A percentile compares a stretch with the other conserved stretches of the same genome.
phyloP scores from a whole-genome alignment of 2,113 vertebrate genomes.

The Notarius quadriscutis region DNA sequence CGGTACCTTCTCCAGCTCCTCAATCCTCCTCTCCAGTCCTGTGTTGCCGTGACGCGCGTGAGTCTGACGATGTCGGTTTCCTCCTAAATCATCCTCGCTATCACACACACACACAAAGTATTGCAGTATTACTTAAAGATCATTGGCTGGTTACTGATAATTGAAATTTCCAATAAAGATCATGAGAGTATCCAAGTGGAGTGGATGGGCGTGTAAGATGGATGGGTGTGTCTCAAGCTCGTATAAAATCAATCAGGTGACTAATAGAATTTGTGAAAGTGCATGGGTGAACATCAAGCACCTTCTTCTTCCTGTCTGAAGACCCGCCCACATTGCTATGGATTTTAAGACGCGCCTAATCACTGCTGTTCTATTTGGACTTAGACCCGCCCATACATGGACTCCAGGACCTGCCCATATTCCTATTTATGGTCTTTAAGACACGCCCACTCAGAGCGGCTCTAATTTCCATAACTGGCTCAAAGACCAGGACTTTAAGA shows the following conservation, averaged over 20 bases:
- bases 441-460: neutral
- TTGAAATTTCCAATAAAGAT: neutral
- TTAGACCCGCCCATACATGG: neutral
- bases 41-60: conserved; percentile 74
- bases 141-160: neutral
- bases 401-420: neutral
- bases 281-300: neutral
- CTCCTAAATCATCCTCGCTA: conserved; percentile 78
- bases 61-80: conserved; percentile 70
- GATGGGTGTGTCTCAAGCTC: neutral
- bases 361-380: neutral
- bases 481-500: neutral
- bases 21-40: conserved; percentile 86
- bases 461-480: neutral
- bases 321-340: neutral
- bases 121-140: neutral
- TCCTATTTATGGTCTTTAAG: neutral
- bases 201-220: neutral
- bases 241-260: neutral
- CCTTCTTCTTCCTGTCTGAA: neutral
- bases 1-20: conserved; percentile 91
- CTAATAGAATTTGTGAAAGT: neutral
- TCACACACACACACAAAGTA: conserved; percentile 1
- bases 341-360: neutral
- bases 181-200: neutral